Evolutionary conservation across 2,797 vertebrate species (phyloP), one percentile per base, ranked within the genome.

Genomic region (Coilia nasus): DNA sequence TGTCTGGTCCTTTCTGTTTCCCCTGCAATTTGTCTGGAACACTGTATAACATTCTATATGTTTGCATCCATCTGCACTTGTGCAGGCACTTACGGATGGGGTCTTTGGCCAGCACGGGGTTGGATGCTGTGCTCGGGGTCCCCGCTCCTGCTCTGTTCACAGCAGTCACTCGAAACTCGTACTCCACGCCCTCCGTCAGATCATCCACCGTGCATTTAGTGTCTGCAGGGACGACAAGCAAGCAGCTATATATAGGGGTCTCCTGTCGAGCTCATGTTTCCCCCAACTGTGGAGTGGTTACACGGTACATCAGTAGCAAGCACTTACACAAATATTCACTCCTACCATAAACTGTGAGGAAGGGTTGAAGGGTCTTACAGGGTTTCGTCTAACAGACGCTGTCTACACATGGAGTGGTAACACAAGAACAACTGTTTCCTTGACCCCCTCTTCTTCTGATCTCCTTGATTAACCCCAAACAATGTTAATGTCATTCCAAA

Each of bases 101-200:
- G 87, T 94, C 91, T 89, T 94, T 95, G 86, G 92, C 93, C 84
- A 91, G 1, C 6, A 92, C 90, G 46, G 91, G 88, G 44, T 81
- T 91, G 83, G 93, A 94, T 6, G 88, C 56, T 6, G 87, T 64
- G 62, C 95, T 95, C 71, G 93, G 93, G 64, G 87, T 86, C 21
- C 94, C 93, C 2, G 89, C 85, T 41, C 91, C 94, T 31, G 92
- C 90, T 67, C 87, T 87, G 90, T 94, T 96, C 75, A 95, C 89
- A 87, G 93, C 89, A 83, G 75, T 91, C 44, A 94, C 91, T 84
- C 15, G 21, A 88, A 96, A 95, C 90, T 96, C 93, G 23, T 95
- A 95, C 87, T 94, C 94, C 71, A 90, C 88, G 83, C 91, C 93
- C 23, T 94, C 91, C 84, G 94, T 89, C 87, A 96, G 91, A 56